phyloP scores from a whole-genome alignment of 2,888 invertebrate species.

The Drosophila borealis region DNA sequence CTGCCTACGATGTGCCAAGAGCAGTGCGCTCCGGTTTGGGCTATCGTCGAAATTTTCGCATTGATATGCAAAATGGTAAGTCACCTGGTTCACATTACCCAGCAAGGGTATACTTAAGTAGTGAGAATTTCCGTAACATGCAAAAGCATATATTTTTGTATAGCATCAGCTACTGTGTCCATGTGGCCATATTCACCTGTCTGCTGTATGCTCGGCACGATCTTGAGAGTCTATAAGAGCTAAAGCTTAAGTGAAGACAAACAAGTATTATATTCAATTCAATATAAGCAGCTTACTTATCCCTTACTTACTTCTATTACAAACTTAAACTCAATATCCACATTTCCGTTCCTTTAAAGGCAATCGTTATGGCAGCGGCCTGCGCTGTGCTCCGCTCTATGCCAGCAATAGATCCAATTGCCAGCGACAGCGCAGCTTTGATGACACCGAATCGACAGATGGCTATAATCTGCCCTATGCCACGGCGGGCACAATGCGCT shows the following conservation, averaged over 20 bases:
- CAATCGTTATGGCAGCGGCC: conserved; percentile 74
- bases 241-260: no score
- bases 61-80: conserved; percentile 83
- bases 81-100: not conserved
- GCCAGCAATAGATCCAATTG: conserved; percentile 64
- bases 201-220: no score
- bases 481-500: conserved; percentile 77
- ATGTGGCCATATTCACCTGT: no score
- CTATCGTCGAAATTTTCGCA: conserved; percentile 84
- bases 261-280: no score
- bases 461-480: conserved; percentile 83
- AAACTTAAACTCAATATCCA: not conserved
- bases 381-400: conserved; percentile 69
- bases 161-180: no score
- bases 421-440: conserved; percentile 84
- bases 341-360: conserved; percentile 28
- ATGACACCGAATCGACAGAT: conserved; percentile 85
- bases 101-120: no score
- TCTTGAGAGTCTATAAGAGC: no score
- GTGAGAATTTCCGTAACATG: no score
- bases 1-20: conserved; percentile 84
- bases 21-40: conserved; percentile 83
- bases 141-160: no score
- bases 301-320: no score
- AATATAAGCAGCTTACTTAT: not conserved